Evolutionary conservation across 92 coral and sea anemone genomes (phyloP), one percentile per base, ranked within the genome.

Genomic region (Phymanthus crucifer): DNA sequence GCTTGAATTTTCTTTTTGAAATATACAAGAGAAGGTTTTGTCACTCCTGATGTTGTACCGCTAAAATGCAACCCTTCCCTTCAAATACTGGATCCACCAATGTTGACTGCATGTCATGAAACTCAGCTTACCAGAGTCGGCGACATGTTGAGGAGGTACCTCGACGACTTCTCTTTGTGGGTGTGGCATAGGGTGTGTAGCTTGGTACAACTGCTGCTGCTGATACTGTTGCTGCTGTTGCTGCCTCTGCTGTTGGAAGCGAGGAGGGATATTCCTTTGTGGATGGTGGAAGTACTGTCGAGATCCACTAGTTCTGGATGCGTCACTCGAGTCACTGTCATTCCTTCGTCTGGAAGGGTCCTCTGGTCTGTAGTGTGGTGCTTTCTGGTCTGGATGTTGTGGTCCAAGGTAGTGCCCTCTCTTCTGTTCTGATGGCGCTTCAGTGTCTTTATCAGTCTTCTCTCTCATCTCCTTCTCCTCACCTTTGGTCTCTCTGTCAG

Each of bases 271-370:
- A 58, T 87, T 90, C 70, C 90, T 87, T 54, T 86, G 90, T 68
- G 80, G 89, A 64, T 88, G 89, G 74, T 83, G 89, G 83, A 61
- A 61, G 68, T 85, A 88, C 40, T 90, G 77, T 34, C 93, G 87
- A 0, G 94, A 87, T 10, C 83, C 78, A 89, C 90, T 86, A 18
- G 93, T 85, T 56, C 93, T 77, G 18, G 93, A 89, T 29, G 87
- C 85, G 73, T 93, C 97, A 80, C 97, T 93, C 0, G 97, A 93
- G 27, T 93, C 97, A 40, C 97, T 93, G 83, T 93, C 97, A 34
- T 85, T 86, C 71, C 97, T 80, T 48, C 80, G 76, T 40, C 97
- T 78, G 47, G 78, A 32, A 24, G 72, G n/a, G 24, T 57, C 86
- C 2, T 82, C 86, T 23, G 48, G 34, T 21, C 80, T 82, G 40